Evolutionary conservation across 2,888 invertebrate genomes (phyloP), one percentile per base, ranked within the genome.

Genomic region (Melanotus villosus): DNA sequence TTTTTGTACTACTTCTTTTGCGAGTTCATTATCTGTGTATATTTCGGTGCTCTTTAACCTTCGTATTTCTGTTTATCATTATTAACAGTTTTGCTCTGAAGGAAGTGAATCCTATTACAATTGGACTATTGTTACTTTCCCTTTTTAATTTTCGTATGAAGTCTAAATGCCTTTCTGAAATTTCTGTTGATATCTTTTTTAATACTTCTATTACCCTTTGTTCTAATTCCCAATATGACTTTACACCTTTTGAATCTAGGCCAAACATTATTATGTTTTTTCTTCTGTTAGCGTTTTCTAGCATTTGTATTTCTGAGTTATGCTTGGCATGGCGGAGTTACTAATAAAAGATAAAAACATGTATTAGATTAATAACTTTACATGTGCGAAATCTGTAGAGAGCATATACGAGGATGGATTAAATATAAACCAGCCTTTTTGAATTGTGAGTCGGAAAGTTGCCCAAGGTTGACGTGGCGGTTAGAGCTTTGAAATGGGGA

Each of bases 31-130:
- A 36, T 36, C 36, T 36, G 7, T 9, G 10, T 36, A 36, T 36
- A 36, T 36, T 36, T 7, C n/a, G n/a, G 36, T 36, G n/a, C n/a
- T n/a, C n/a, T 36, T 36, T 36, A 36, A n/a, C 10, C 36, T n/a
- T n/a, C n/a, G n/a, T 36, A 36, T 36, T 36, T 36, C 36, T 36
- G n/a, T 36, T 36, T 36, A n/a, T 36, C 36, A 36, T 36, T 36
- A n/a, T 36, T 36, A 36, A n/a, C n/a, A 36, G n/a, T 36, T 36
- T 36, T 36, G 36, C n/a, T n/a, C 36, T 36, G 10, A 36, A 36
- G 36, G 36, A 2, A 3, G 36, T 36, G 10, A 7, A 36, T 4
- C 36, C 36, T 36, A 36, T 36, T 36, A 36, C 3, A 36, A 36
- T 36, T 36, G 36, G n/a, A 10, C 36, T 36, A 36, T 36, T 36